These are phyloP conservation scores for Sipunculus nudus DNA, from an alignment of 2,888 invertebrate genomes.

Conservation along the genomic window DNA sequence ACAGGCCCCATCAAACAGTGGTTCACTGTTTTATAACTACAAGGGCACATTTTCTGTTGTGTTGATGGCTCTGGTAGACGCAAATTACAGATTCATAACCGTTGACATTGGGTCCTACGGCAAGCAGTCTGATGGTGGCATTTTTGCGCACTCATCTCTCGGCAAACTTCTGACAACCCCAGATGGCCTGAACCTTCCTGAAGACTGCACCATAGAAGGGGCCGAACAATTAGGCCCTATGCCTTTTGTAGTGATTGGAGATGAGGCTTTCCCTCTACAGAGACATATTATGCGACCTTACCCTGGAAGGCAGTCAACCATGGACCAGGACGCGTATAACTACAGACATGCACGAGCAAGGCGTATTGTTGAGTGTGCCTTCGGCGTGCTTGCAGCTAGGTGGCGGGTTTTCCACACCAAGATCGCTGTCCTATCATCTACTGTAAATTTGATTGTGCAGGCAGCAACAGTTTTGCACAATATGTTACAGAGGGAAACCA, in stretches of 20 bases:
- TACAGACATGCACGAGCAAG: conserved; percentile 20
- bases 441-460: background rate
- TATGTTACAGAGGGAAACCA: background rate
- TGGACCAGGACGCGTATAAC: conserved; percentile 18
- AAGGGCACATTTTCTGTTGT: too few relatives aligned
- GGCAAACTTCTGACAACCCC: background rate
- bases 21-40: conserved; percentile 1
- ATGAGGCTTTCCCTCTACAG: conserved; percentile 15
- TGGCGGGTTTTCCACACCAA: conserved; percentile 10
- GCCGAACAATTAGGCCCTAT: conserved; percentile 6
- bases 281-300: conserved; percentile 4
- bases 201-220: background rate
- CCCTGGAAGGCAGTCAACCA: background rate
- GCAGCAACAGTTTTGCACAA: conserved; percentile 9
- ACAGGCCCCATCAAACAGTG: background rate
- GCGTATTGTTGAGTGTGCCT: conserved; percentile 13
- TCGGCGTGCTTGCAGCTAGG: conserved; percentile 13
- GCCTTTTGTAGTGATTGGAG: conserved; percentile 5
- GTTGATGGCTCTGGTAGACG: conserved; percentile 5
- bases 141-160: conserved; percentile 4
- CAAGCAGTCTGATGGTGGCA: conserved; percentile 7
- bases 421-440: background rate
- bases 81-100: background rate
- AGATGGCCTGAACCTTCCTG: background rate
- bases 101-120: conserved; percentile 13